Percentiles rank a stretch among this genome's conserved stretches.
Conservation (phyloP, 2,113 vertebrate species). For the Xiphophorus hellerii region DNA sequence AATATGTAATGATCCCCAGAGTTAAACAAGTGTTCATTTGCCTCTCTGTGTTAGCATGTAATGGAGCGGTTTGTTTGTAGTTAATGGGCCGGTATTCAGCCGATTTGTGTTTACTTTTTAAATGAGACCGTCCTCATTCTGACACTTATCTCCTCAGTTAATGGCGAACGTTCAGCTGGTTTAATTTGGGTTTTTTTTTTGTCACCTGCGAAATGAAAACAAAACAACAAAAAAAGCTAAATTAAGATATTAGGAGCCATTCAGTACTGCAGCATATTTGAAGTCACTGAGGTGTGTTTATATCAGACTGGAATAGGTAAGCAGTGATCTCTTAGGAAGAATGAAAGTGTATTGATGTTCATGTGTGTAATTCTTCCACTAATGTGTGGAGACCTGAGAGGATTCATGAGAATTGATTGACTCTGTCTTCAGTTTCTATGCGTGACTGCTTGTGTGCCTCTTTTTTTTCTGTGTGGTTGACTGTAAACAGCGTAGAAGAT, state of each 20-base stretch:
- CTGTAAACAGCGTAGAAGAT: constrained; percentile 27
- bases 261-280: not conserved
- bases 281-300: not conserved
- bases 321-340: constrained; percentile 23
- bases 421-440: constrained; percentile 26
- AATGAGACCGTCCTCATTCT: constrained; percentile 31
- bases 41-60: constrained; percentile 43
- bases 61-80: constrained; percentile 29
- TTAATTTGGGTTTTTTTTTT: constrained; percentile 31
- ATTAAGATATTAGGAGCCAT: not conserved
- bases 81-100: constrained; percentile 44
- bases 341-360: constrained; percentile 18
- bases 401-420: constrained; percentile 55
- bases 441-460: constrained; percentile 23
- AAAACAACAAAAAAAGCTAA: constrained; percentile 34
- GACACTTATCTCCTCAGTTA: constrained; percentile 3
- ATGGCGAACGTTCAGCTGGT: constrained; percentile 4
- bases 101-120: constrained; percentile 42
- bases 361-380: constrained; percentile 24
- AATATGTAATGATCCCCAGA: constrained; percentile 29
- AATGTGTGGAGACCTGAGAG: constrained; percentile 34
- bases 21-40: constrained; percentile 34
- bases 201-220: constrained; percentile 1
- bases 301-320: not conserved
- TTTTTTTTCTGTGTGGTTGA: constrained; percentile 12